Evolutionary conservation across 2,797 vertebrate species (phyloP), one percentile per base, ranked within the genome.

Genomic region (Perodicticus potto): DNA sequence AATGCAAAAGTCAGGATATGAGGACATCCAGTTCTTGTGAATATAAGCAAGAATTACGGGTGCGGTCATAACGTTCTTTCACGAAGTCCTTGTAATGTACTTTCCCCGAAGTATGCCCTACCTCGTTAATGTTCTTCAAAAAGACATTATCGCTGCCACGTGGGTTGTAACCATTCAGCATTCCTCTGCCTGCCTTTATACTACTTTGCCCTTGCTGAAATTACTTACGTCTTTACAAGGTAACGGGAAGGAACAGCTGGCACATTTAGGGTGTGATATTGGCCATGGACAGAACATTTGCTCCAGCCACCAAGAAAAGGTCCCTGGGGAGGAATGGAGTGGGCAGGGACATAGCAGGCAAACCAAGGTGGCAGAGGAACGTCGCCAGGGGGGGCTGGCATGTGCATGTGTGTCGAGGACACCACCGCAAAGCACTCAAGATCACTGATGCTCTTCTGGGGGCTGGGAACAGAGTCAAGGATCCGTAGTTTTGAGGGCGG

Each of bases 41-140:
- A 9, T 8, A 3, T 78, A 83, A 93, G 67, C 23, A 83, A 90
- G 90, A 95, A 96, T 70, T 40, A 69, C 43, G 85, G 61, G 74
- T 49, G 84, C 70, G 1, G 34, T 55, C 63, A 14, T 29, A 59
- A 63, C 25, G 69, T 90, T 86, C 69, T 88, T 73, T 45, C 19
- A 3, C 1, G 0, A 80, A 92, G 80, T 63, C 65, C 67, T 77
- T 94, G 80, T 34, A 53, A 78, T 53, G 61, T 87, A 61, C 93
- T 87, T 89, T 92, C 32, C 37, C 63, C 8, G 2, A 91, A 61
- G 76, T 61, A 88, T 37, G 93, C 12, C 0, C 20, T 17, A 70
- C 74, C 80, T 77, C 61, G 23, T 65, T 89, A 25, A 37, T 7
- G 65, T 61, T 89, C 78, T 77, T 84, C 3, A 93, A 90, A 70